Base-by-base conservation (phyloP, 2,113 vertebrate species). In the Etheostoma cragini region DNA sequence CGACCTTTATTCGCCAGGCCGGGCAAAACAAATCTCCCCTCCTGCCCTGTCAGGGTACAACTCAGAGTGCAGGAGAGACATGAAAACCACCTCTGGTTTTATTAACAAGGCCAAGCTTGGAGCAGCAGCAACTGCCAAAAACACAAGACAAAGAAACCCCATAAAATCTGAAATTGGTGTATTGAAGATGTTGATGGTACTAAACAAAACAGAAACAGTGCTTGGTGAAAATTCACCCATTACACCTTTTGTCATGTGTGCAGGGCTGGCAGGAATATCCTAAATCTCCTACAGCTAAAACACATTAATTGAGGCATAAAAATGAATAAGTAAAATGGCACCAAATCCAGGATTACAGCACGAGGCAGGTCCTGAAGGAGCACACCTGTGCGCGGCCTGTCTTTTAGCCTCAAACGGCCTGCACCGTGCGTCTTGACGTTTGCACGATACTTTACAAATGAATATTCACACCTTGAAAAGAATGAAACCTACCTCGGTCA, bases 1-100 rank as follows among this genome's bases (percentile, higher is more conserved):
- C 79, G 83, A 91, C 90, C 91, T 94, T 91, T 90, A 88, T 90
- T 87, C 83, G 54, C 54, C 80, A 64, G 72, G 57, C 77, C 67
- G 75, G 67, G 72, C 72, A 74, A 77, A 58, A 81, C 80, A 68
- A 68, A 49, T 46, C 66, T 76, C 73, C 45, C 49, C 52, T 66
- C 50, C 66, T 72, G 69, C 50, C 74, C 83, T 42, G 68, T 76
- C 75, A 68, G 49, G 69, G 56, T 61, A 46, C 64, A 85, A 77
- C 53, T 61, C 46, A 47, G 52, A 80, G 68, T 69, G 76, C 35
- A 63, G 54, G 22, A 64, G 30, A 61, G 64, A 72, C 76, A 57
- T 53, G 22, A 84, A 86, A 81, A 53, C 67, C 72, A 77, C 54
- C 65, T 70, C 70, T 42, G 66, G 64, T 83, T 87, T 80, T 67